These are phyloP conservation scores for Anoplius nigerrimus DNA, from an alignment of 2,888 invertebrate species.

Conservation along the genomic window DNA sequence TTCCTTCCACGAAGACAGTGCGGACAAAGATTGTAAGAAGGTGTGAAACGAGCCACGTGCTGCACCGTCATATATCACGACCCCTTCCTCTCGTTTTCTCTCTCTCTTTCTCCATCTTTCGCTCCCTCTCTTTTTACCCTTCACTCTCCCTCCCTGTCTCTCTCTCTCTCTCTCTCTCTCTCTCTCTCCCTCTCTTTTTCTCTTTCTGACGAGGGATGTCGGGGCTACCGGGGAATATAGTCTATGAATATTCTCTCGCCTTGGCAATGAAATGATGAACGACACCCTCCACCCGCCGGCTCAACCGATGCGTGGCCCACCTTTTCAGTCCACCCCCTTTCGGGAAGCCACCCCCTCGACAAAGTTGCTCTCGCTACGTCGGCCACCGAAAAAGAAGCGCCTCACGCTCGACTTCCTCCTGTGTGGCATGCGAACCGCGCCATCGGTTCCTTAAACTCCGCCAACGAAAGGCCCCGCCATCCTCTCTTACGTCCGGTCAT, in stretches of 20 bases:
- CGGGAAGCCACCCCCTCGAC: neutral
- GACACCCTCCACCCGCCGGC: slow-evolving; percentile 54
- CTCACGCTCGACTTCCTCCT: slow-evolving; percentile 61
- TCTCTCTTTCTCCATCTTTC: slow-evolving; percentile 34
- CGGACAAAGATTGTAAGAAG: slow-evolving; percentile 66
- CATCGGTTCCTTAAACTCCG: slow-evolving; percentile 71
- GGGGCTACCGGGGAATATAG: slow-evolving; percentile 35
- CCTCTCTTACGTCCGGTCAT: slow-evolving; percentile 45
- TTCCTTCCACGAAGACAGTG: slow-evolving; percentile 61
- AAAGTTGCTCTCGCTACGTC: slow-evolving; percentile 5
- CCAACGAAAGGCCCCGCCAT: slow-evolving; percentile 11
- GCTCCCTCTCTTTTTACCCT: slow-evolving; percentile 9
- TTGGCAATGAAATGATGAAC: slow-evolving; percentile 70
- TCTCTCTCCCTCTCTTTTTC: slow-evolving; percentile 32
- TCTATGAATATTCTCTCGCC: slow-evolving; percentile 71
- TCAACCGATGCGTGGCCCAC: slow-evolving; percentile 40
- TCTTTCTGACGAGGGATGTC: slow-evolving; percentile 30
- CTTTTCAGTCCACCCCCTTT: slow-evolving; percentile 17
- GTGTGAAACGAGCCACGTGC: slow-evolving; percentile 71
- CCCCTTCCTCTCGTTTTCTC: slow-evolving; percentile 48
- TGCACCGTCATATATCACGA: slow-evolving; percentile 64
- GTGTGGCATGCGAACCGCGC: slow-evolving; percentile 64
- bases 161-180: slow-evolving; percentile 14
- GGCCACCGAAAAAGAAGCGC: slow-evolving; percentile 47
- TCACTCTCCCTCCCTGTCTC: slow-evolving; percentile 14